These are phyloP conservation scores for Cephus nigrinus DNA, from an alignment of 2,888 invertebrate species.

Conservation along the genomic window DNA sequence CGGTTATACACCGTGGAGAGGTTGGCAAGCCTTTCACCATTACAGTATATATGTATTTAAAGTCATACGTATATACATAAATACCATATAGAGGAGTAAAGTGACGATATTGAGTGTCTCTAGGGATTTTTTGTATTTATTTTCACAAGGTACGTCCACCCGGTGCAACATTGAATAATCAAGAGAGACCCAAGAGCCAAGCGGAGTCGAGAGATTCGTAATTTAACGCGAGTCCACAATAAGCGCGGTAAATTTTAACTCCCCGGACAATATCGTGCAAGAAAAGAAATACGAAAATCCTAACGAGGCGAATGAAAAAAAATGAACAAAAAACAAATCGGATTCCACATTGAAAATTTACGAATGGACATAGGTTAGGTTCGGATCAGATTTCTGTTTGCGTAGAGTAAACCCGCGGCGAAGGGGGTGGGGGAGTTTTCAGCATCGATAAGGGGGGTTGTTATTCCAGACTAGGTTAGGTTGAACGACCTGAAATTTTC, in stretches of 20 bases:
- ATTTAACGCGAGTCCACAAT: not conserved
- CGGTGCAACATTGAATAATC: not conserved
- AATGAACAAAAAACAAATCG: not conserved
- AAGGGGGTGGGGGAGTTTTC: not conserved
- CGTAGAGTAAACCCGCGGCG: not conserved
- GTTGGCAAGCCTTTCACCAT: not conserved
- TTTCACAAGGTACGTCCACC: not conserved
- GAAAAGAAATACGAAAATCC: not conserved
- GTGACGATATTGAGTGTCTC: not conserved
- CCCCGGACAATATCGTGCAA: not conserved
- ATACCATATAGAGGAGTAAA: not conserved
- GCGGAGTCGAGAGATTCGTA: not conserved
- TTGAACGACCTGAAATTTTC: not conserved
- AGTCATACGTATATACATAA: too few relatives aligned
- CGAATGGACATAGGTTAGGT: not conserved
- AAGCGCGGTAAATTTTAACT: not conserved
- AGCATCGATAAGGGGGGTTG: not conserved
- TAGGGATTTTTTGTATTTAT: not conserved
- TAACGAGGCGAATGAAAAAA: not conserved
- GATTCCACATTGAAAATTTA: not conserved
- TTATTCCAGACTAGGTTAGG: not conserved
- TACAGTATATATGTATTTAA: not conserved
- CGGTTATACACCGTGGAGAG: not conserved
- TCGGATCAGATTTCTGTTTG: not conserved
- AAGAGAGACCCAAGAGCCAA: not conserved